Conservation (phyloP, 2,888 invertebrate genomes). For the Diploptera punctata region DNA sequence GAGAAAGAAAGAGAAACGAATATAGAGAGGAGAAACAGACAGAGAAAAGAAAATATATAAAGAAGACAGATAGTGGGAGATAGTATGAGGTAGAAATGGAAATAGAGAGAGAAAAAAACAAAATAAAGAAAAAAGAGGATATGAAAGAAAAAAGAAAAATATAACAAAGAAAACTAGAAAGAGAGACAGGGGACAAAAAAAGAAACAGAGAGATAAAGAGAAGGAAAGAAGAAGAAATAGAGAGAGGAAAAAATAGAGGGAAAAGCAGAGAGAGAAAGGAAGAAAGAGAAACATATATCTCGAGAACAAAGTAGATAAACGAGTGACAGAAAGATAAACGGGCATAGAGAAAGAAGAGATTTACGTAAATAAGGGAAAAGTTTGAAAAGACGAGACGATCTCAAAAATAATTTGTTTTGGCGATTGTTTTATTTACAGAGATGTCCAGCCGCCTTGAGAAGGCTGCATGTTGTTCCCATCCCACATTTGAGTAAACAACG, state of each 20-base stretch:
- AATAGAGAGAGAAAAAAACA: background rate
- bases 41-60: background rate
- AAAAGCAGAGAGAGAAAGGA: background rate
- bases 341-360: background rate
- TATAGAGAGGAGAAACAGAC: background rate
- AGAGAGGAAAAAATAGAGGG: background rate
- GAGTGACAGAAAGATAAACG: background rate
- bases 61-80: background rate
- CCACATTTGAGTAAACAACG: too few species aligned
- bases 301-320: background rate
- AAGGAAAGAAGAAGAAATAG: background rate
- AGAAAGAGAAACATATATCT: background rate
- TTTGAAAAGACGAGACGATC: too few species aligned
- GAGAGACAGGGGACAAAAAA: background rate
- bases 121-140: too few species aligned
- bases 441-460: too few species aligned
- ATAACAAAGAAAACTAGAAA: background rate
- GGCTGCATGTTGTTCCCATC: too few species aligned
- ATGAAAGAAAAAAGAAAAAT: background rate
- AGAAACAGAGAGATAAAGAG: background rate
- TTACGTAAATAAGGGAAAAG: too few species aligned
- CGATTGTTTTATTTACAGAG: too few species aligned
- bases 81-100: background rate
- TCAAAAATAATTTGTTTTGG: too few species aligned
- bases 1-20: conserved; percentile 1